Evolutionary conservation across 2,797 vertebrate genomes (phyloP), one percentile per base, ranked within the genome.

Genomic region (Monodelphis domestica): DNA sequence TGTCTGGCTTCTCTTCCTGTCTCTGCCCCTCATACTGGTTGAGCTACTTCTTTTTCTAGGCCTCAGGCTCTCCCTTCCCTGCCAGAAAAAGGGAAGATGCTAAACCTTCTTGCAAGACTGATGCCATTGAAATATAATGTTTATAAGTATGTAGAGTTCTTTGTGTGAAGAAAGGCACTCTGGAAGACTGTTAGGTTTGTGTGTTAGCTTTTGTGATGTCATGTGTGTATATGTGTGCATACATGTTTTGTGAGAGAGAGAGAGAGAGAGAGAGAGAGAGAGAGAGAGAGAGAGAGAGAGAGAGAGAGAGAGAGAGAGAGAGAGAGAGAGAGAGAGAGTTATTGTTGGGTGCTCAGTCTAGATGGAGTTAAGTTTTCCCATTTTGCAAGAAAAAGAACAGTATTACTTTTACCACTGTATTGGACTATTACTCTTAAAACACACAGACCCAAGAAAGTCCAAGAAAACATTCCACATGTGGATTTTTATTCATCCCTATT

Each of bases 41-140:
- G 57, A 91, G 93, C 89, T 89, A 12, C 89, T 88, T 92, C 93
- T 94, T 93, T 55, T 91, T 93, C 45, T 0, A 55, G 95, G 91
- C 87, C 3, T 90, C 95, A 90, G 95, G 90, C 57, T 94, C 96
- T 93, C 95, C 91, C 96, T 95, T 96, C 95, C 94, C 96, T 95
- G 91, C 63, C 51, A 88, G 89, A 94, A 95, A 94, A 92, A 96
- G 94, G 94, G 92, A 95, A 95, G 95, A 93, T 92, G 33, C 54
- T 52, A 88, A 53, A 56, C 94, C 93, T 94, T 90, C 70, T 14
- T 89, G 89, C 94, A 94, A 94, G 38, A 94, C 87, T 59, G 94
- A 78, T 0, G 4, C 88, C 54, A 3, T 92, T 24, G 52, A 94
- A 89, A 91, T 26, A 88, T 84, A 53, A 84, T 4, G 0, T 70